Evolutionary conservation across 2,113 vertebrate genomes (phyloP).

Genomic region (Hylia prasina): DNA sequence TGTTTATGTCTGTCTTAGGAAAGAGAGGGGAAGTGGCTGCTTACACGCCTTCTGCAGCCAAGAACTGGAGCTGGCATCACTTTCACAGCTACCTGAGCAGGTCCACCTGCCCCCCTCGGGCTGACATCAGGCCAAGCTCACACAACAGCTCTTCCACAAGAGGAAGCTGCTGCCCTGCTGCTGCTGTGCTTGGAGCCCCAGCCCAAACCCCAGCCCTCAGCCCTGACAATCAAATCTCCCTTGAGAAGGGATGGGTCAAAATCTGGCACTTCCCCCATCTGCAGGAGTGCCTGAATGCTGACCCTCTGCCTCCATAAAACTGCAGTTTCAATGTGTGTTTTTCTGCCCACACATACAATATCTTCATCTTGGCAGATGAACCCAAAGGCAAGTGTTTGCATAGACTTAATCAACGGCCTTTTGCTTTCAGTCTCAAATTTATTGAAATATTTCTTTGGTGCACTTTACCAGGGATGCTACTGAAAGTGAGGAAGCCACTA

Average conservation of each 20-base stretch:
- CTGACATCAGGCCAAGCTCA: not conserved
- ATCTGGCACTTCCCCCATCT: not conserved
- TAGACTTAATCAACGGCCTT: not conserved
- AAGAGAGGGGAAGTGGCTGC: not conserved
- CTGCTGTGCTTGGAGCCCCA: not conserved
- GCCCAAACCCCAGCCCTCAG: not conserved
- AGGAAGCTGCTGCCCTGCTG: not conserved
- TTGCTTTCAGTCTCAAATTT: not conserved
- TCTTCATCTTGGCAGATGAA: not conserved
- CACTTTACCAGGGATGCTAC: not conserved
- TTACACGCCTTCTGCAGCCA: fast-evolving
- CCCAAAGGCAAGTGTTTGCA: not conserved
- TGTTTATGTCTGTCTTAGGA: not conserved
- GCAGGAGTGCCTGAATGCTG: not conserved
- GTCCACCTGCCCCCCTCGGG: not conserved
- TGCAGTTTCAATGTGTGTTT: not conserved
- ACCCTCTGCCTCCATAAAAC: not conserved
- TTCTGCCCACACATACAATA: not conserved
- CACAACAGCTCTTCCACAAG: not conserved
- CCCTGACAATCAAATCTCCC: fast-evolving
- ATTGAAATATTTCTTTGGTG: not conserved
- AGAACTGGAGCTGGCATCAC: not conserved
- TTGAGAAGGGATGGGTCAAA: not conserved
- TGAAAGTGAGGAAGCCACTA: not conserved
- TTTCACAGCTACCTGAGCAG: not conserved